A percentile compares a stretch with the other conserved stretches of the same genome.
Conservation (phyloP, 2,797 vertebrate genomes). For the Cossypha niveicapilla region DNA sequence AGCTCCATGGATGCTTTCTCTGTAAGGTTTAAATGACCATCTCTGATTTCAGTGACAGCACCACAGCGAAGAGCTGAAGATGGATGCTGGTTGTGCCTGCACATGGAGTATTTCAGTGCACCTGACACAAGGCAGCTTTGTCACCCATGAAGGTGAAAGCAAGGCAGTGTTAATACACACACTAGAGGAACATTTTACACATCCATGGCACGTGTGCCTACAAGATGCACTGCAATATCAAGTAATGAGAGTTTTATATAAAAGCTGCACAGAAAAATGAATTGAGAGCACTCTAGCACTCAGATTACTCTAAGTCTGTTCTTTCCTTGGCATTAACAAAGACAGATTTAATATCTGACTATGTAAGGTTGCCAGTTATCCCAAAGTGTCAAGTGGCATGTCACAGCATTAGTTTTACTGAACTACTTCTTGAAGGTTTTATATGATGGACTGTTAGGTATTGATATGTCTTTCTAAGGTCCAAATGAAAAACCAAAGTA, state of each 20-base stretch:
- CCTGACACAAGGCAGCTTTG: neutral
- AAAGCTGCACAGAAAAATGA: neutral
- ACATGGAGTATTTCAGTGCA: neutral
- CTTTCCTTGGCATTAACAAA: neutral
- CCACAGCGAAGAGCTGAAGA: neutral
- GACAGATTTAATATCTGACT: neutral
- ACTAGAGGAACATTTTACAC: neutral
- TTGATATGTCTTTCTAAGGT: neutral
- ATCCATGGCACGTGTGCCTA: neutral
- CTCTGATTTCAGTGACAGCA: neutral
- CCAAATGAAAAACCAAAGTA: neutral
- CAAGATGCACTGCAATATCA: neutral
- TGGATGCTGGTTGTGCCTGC: neutral
- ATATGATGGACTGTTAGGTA: neutral
- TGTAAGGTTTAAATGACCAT: neutral
- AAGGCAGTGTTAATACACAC: neutral
- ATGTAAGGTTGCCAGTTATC: neutral
- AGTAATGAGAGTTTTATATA: neutral
- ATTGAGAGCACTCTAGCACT: neutral
- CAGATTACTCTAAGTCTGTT: neutral
- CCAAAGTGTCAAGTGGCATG: neutral
- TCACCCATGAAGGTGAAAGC: neutral
- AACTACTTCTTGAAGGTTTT: neutral
- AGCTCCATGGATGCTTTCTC: neutral
- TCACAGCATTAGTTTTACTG: neutral